phyloP scores from a whole-genome alignment of 2,797 vertebrate species.

The Pangasius djambal region DNA sequence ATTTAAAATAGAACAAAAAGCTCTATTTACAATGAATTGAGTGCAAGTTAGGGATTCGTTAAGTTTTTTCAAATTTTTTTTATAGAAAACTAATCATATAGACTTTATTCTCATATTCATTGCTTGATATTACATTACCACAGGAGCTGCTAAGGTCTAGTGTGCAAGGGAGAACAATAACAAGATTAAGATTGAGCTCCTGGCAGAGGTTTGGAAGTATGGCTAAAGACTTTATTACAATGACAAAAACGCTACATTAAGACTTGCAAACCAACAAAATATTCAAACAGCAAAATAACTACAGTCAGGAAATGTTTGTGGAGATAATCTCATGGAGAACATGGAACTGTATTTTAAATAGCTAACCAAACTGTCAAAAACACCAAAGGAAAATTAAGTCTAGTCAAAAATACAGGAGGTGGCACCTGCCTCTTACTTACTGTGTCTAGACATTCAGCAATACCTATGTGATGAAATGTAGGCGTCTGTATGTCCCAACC shows the following conservation, averaged over 20 bases:
- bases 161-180: not conserved
- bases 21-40: not conserved
- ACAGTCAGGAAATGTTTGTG: not conserved
- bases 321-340: not conserved
- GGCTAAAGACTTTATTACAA: not conserved
- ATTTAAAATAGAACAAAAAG: constrained; percentile 1
- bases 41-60: too few species aligned
- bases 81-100: not conserved
- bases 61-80: not conserved
- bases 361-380: not conserved
- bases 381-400: too few species aligned
- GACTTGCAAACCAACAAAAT: not conserved
- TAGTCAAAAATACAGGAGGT: not conserved
- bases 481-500: not conserved
- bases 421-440: not conserved
- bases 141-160: not conserved
- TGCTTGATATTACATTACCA: not conserved
- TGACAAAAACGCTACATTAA: not conserved
- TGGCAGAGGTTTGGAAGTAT: constrained; percentile 2
- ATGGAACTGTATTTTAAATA: not conserved
- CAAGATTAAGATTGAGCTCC: not conserved
- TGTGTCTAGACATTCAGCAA: constrained; percentile 7
- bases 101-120: not conserved
- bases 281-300: not conserved
- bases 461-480: not conserved